Evolutionary conservation across 1,140 invertebrate genomes (phyloP), one percentile per base, ranked within the genome.

Genomic region (Ooceraea biroi): DNA sequence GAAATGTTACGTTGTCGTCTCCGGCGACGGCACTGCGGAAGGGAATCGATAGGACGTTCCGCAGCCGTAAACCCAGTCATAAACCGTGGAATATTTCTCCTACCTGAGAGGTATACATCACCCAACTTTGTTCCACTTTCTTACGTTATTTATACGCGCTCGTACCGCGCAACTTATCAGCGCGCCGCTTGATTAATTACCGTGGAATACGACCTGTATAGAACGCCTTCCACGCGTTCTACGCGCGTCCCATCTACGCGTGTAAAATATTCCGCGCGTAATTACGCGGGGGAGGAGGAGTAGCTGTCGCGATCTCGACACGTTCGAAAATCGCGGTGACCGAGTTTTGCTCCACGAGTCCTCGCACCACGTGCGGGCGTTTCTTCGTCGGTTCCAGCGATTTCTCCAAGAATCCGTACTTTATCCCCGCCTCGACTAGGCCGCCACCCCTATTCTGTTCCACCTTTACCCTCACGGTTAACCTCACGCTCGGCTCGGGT

Each of bases 401-500:
- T 86, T 87, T 83, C 68, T 69, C 36, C 63, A 63, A 69, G 52
- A 87, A 88, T 84, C 76, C 66, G 63, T 69, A 63, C 63, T 78
- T 74, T 46, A 71, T 50, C 71, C 80, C 19, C 12, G 44, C 69
- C 36, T 74, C 55, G 72, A 57, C 87, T 50, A 41, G 82, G 87
- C 63, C 48, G 68, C 66, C 48, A 30, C 65, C 83, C 57, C 25
- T 82, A 48, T 60, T 46, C 41, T 30, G 52, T 63, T 30, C 52
- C 27, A 65, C 68, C 27, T 58, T 52, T 66, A 71, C 71, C 68
- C 82, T 87, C 46, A 68, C 50, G 83, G 73, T 89, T 85, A 89
- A 87, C 87, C 80, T 90, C 80, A 77, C 85, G 63, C 76, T 80
- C 61, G 66, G 77, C 82, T 84, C 71, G 50, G 87, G 83, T 87